Evolutionary conservation across 2,888 invertebrate genomes (phyloP), one percentile per base, ranked within the genome.

Genomic region (Galerucella nymphaeae): DNA sequence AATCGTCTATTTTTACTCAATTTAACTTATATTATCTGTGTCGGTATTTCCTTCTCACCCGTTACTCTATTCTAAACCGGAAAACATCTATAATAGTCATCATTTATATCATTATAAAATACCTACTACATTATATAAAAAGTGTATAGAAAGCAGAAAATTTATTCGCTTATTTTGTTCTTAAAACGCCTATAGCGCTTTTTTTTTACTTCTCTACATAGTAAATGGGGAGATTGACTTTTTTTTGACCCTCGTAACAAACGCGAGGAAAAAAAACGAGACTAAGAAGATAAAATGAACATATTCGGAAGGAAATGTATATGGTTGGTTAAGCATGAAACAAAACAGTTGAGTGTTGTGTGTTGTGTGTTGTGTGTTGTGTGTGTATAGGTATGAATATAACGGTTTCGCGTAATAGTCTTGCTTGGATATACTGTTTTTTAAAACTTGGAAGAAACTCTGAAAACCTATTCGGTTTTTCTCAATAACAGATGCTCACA

Each of bases 261-360:
- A 38, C 30, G 30, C 8, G 30, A 0, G 57, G 23, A 30, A 2
- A 14, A 23, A 30, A 58, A 23, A 58, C 58, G 30, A 57, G 2
- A 20, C 30, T 11, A 16, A 58, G 13, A 13, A 58, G 58, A 58
- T 30, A 30, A 30, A 57, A 23, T 57, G 23, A 30, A 58, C n/a
- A 23, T 30, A 58, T 58, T 58, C 58, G 58, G 58, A 58, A 58
- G 58, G 58, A 58, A 58, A 30, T 58, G 58, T n/a, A 4, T 23
- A 14, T 16, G 58, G 58, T 58, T 30, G 30, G 58, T 30, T 58
- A n/a, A 30, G 58, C 58, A 30, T 58, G 58, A 58, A 58, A 58
- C 58, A 58, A 58, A 58, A 58, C 58, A 58, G 58, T 57, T 14
- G 20, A 13, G 20, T 18, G n/a, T 13, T 57, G 18, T 57, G 30